Percentiles rank a stretch among this genome's conserved stretches.
phyloP scores from a whole-genome alignment of 2,888 invertebrate species.

The Epicampocera succincta region DNA sequence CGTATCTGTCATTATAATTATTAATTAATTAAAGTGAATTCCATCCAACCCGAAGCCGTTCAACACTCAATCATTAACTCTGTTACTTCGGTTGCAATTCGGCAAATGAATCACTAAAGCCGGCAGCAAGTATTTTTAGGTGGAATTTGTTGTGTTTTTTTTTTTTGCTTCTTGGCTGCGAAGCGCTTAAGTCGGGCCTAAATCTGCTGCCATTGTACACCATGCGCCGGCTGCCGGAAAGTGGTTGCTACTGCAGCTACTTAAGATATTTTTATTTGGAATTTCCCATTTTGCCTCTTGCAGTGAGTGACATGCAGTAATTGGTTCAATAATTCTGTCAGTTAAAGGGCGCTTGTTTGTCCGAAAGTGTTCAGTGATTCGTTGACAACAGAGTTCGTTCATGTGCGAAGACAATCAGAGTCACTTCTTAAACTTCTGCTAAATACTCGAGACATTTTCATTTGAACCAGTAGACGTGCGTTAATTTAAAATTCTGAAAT shows the following conservation, averaged over 20 bases:
- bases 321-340: neutral
- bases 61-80: neutral
- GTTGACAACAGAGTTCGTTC: too few relatives aligned
- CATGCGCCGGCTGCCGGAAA: neutral
- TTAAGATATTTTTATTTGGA: neutral
- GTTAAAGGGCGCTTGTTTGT: too few relatives aligned
- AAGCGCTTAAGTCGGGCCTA: too few relatives aligned
- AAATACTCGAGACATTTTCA: neutral
- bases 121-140: too few relatives aligned
- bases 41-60: neutral
- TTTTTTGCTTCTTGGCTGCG: too few relatives aligned
- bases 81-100: neutral
- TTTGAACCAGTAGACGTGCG: too few relatives aligned
- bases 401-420: neutral
- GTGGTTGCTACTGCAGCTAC: neutral
- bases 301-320: conserved; percentile 22
- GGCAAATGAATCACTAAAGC: neutral
- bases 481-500: too few relatives aligned
- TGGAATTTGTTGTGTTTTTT: too few relatives aligned
- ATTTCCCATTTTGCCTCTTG: conserved; percentile 5
- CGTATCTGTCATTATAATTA: conserved; percentile 13
- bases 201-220: too few relatives aligned
- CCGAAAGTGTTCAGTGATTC: too few relatives aligned
- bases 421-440: neutral
- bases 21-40: conserved; percentile 40